Conservation (phyloP, 1,140 invertebrate genomes). For the Drosophila triauraria region DNA sequence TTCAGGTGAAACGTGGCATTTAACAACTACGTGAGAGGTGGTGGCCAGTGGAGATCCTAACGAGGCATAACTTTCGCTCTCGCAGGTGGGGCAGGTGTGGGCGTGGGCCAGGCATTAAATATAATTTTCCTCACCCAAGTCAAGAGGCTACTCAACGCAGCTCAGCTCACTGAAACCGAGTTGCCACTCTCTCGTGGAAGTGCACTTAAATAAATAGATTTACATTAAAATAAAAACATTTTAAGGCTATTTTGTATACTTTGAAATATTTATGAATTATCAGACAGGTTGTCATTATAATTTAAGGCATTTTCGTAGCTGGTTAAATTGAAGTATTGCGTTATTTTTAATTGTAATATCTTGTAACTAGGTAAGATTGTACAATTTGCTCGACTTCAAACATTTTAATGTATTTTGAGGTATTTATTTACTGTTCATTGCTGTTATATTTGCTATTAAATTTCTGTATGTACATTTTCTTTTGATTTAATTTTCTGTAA, state of each 20-base stretch:
- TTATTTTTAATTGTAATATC: too few species aligned
- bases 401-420: not conserved
- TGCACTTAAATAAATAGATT: slow-evolving; percentile 21
- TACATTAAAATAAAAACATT: not conserved
- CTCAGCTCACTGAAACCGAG: slow-evolving; percentile 20
- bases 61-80: slow-evolving; percentile 79
- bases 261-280: not conserved
- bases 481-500: too few species aligned
- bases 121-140: slow-evolving; percentile 60
- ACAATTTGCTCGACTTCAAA: not conserved
- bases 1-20: slow-evolving; percentile 84
- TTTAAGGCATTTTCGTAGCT: not conserved
- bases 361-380: too few species aligned
- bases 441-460: too few species aligned
- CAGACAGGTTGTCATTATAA: not conserved
- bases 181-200: slow-evolving; percentile 23
- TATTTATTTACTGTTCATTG: too few species aligned
- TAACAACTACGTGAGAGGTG: slow-evolving; percentile 82
- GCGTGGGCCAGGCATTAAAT: slow-evolving; percentile 40
- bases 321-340: not conserved
- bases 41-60: slow-evolving; percentile 57
- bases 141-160: slow-evolving; percentile 53
- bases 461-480: too few species aligned
- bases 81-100: slow-evolving; percentile 45
- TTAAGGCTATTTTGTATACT: not conserved